These are phyloP conservation scores for Falco biarmicus DNA, from an alignment of 2,797 vertebrate species.

Conservation along the genomic window DNA sequence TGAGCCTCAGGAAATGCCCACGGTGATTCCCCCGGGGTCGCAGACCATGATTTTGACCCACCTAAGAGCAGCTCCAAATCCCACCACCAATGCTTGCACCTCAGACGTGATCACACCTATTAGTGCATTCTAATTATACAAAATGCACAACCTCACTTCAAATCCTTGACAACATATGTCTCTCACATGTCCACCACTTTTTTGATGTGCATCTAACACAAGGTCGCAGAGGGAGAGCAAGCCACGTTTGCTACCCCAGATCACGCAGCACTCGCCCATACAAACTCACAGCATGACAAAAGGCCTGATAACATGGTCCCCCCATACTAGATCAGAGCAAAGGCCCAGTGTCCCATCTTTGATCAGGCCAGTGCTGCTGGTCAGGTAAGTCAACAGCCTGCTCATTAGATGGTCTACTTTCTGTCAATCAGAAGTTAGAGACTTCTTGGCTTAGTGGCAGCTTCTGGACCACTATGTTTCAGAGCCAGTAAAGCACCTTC, in stretches of 20 bases:
- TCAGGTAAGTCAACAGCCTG: background rate
- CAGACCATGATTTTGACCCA: background rate
- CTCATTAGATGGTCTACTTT: background rate
- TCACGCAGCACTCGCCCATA: background rate
- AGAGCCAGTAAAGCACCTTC: background rate
- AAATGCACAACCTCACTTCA: background rate
- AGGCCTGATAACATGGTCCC: background rate
- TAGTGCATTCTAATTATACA: background rate
- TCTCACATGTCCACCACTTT: rapidly evolving
- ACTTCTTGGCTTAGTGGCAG: background rate
- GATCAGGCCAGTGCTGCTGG: background rate
- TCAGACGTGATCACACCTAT: rapidly evolving
- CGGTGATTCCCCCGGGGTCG: background rate
- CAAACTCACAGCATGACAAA: background rate
- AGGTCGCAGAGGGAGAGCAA: background rate
- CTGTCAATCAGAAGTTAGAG: background rate
- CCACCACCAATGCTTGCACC: background rate
- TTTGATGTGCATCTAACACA: background rate
- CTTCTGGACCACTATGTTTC: background rate
- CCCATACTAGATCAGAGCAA: background rate
- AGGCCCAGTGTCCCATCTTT: background rate
- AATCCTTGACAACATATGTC: background rate
- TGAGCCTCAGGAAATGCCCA: background rate
- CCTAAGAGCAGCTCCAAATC: background rate
- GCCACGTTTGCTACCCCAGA: background rate